phyloP scores from a whole-genome alignment of 23 tunicate genomes.

The Corella eumyota region DNA sequence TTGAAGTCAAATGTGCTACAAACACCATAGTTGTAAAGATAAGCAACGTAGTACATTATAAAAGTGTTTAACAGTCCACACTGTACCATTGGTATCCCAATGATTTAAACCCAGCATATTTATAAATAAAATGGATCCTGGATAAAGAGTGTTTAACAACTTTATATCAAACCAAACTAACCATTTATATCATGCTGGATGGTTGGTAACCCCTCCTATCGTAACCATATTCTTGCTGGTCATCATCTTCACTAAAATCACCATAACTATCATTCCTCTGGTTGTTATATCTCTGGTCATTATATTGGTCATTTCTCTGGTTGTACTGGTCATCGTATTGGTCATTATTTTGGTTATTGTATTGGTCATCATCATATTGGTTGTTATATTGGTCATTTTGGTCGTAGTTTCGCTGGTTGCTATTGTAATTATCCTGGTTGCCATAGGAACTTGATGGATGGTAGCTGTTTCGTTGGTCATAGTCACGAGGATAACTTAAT shows the following conservation, averaged over 20 bases:
- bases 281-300: not conserved
- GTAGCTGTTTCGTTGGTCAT: not conserved
- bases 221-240: constrained; percentile 9
- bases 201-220: constrained; percentile 41
- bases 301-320: constrained; percentile 4
- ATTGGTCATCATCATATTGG: constrained; percentile 1
- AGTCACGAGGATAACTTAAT: constrained; percentile 12
- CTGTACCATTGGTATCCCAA: too few species aligned
- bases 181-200: constrained; percentile 26
- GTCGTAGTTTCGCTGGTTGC: constrained; percentile 3
- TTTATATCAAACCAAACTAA: too few species aligned
- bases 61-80: too few species aligned
- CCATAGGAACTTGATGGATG: not conserved
- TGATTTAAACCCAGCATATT: too few species aligned
- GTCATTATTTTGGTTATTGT: constrained; percentile 7
- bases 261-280: constrained; percentile 22
- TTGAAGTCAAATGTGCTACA: too few species aligned
- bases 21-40: too few species aligned
- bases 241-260: constrained; percentile 45
- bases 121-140: too few species aligned
- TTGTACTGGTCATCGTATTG: not conserved
- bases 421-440: constrained; percentile 10
- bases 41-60: too few species aligned
- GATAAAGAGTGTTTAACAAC: too few species aligned
- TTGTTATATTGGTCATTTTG: not conserved